A percentile compares a stretch with the other conserved stretches of the same genome.
Conservation (phyloP, 2,113 vertebrate genomes). For the Phalacrocorax brasilianus region DNA sequence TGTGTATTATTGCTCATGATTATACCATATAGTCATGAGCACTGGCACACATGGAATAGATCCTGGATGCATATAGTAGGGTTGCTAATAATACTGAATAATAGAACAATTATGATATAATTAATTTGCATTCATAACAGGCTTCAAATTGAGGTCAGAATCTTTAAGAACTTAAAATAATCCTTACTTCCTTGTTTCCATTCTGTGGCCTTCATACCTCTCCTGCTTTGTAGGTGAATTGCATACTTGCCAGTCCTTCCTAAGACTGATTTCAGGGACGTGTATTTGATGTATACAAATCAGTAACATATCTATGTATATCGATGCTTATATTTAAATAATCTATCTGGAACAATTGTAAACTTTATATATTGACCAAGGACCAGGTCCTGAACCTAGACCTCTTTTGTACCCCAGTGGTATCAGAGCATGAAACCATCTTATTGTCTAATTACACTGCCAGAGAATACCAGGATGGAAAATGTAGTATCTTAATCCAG, state of each 20-base stretch:
- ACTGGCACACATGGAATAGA: background rate
- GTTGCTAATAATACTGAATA: background rate
- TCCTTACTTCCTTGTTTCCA: background rate
- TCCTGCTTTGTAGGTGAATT: background rate
- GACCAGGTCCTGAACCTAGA: background rate
- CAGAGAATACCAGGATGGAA: background rate
- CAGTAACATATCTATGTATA: background rate
- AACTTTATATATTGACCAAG: background rate
- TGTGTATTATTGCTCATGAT: background rate
- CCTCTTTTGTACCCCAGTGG: background rate
- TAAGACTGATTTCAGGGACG: background rate
- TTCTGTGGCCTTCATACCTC: background rate
- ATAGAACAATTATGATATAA: background rate
- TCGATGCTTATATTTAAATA: background rate
- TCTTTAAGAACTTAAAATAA: background rate
- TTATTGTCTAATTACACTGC: background rate
- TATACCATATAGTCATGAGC: background rate
- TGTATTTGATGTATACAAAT: background rate
- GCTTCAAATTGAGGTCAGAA: background rate
- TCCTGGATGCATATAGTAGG: background rate
- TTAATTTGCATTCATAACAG: background rate
- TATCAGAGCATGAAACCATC: background rate
- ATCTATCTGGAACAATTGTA: background rate
- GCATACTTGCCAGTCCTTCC: background rate
- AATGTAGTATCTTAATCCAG: background rate